Evolutionary conservation across 2,797 vertebrate genomes (phyloP).

Genomic region (Hypotaenidia okinawae): DNA sequence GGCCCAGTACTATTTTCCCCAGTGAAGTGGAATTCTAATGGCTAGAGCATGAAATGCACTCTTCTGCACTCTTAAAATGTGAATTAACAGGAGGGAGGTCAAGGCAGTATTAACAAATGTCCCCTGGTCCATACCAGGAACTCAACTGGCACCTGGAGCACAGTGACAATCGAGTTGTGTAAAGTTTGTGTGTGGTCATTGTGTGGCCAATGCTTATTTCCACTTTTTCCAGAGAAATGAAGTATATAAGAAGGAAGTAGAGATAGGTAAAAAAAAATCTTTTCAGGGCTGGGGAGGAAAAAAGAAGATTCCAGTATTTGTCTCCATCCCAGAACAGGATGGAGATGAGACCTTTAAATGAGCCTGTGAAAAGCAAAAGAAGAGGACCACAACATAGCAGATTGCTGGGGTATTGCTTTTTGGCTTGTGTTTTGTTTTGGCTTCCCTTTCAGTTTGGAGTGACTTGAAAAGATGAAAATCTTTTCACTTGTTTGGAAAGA

Average conservation of each 20-base stretch:
- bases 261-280: not conserved
- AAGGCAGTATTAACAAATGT: not conserved
- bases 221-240: not conserved
- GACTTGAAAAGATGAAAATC: not conserved
- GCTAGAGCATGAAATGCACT: slow-evolving; percentile 4
- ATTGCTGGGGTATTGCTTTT: not conserved
- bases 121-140: not conserved
- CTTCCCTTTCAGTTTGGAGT: not conserved
- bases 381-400: not conserved
- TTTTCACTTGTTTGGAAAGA: not conserved
- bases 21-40: slow-evolving; percentile 50
- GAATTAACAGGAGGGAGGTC: not conserved
- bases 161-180: not conserved
- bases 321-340: not conserved
- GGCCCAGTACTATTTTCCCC: slow-evolving; percentile 8
- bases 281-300: rapidly evolving
- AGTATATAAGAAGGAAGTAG: not conserved
- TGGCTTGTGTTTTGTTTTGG: slow-evolving; percentile 36
- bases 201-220: not conserved
- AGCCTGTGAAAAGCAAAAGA: not conserved
- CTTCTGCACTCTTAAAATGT: not conserved
- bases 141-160: not conserved
- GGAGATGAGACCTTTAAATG: not conserved
- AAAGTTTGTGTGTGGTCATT: not conserved
- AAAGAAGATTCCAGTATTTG: not conserved